These are phyloP conservation scores for Corythoichthys haematopterus DNA, from an alignment of 2,113 vertebrate genomes.

Conservation along the genomic window DNA sequence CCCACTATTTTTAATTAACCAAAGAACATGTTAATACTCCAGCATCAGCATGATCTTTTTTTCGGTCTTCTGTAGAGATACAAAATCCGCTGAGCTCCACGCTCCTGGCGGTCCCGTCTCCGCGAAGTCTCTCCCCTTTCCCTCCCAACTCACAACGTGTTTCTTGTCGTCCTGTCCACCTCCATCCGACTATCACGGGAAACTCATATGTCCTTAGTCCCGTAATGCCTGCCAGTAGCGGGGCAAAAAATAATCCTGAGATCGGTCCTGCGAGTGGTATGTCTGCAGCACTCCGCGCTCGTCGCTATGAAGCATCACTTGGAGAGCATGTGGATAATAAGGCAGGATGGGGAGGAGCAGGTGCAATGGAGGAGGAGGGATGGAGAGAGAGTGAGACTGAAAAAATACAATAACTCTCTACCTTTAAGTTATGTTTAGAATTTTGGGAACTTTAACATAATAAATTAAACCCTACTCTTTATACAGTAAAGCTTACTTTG, in stretches of 20 bases:
- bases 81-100: slow-evolving; percentile 21
- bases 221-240: slow-evolving; percentile 1
- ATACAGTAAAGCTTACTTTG: too few relatives aligned
- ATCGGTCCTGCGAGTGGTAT: slow-evolving; percentile 8
- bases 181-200: slow-evolving; percentile 12
- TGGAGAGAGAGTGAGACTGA: background rate
- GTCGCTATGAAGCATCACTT: slow-evolving; percentile 46
- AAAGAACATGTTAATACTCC: slow-evolving; percentile 6
- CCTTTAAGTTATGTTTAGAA: too few relatives aligned
- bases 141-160: slow-evolving; percentile 29
- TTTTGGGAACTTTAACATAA: too few relatives aligned
- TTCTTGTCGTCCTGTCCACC: slow-evolving; percentile 24
- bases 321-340: slow-evolving; percentile 42
- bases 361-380: slow-evolving; percentile 45
- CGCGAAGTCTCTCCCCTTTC: slow-evolving; percentile 16
- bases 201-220: slow-evolving; percentile 19
- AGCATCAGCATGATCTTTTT: slow-evolving; percentile 1
- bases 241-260: slow-evolving; percentile 13
- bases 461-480: too few relatives aligned
- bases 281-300: slow-evolving; percentile 11
- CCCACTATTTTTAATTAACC: background rate
- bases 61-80: slow-evolving; percentile 20
- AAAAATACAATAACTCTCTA: background rate
- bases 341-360: slow-evolving; percentile 55
- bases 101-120: slow-evolving; percentile 49